phyloP scores from a whole-genome alignment of 2,888 invertebrate genomes.

The Meteorus cinctellus region DNA sequence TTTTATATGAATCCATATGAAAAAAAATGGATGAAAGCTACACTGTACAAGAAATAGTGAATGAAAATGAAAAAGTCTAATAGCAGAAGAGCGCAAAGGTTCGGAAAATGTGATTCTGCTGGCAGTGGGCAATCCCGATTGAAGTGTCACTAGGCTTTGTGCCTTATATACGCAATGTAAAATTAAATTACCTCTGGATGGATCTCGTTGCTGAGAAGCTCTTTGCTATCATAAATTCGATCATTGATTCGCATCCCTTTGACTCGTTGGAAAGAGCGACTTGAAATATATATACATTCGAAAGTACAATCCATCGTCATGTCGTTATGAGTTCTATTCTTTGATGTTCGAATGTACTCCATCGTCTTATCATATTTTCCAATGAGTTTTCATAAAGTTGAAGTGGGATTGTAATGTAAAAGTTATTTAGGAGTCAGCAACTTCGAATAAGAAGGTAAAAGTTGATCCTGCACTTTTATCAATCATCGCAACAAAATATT shows the following conservation, averaged over 20 bases:
- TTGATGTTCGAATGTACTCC: background rate
- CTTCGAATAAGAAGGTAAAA: background rate
- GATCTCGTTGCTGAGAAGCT: constrained; percentile 20
- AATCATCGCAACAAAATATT: too few relatives aligned
- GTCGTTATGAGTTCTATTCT: background rate
- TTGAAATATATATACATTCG: background rate
- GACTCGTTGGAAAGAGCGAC: constrained; percentile 9
- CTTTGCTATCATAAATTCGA: constrained; percentile 27
- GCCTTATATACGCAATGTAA: constrained; percentile 24
- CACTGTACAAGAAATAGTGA: background rate
- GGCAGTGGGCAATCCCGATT: constrained; percentile 22
- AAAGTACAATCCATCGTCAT: background rate
- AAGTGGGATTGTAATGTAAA: background rate
- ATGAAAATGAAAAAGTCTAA: constrained; percentile 3
- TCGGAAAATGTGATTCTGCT: constrained; percentile 32
- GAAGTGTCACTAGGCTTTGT: constrained; percentile 24
- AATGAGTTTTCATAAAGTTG: background rate
- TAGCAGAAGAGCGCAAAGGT: constrained; percentile 19
- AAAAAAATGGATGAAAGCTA: background rate
- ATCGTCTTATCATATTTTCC: background rate
- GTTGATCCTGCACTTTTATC: too few relatives aligned
- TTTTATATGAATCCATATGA: background rate
- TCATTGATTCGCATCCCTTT: constrained; percentile 28
- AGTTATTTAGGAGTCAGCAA: background rate
- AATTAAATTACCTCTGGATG: constrained; percentile 31